Evolutionary conservation across 2,113 vertebrate species (phyloP).

Genomic region (Indicator maculatus): DNA sequence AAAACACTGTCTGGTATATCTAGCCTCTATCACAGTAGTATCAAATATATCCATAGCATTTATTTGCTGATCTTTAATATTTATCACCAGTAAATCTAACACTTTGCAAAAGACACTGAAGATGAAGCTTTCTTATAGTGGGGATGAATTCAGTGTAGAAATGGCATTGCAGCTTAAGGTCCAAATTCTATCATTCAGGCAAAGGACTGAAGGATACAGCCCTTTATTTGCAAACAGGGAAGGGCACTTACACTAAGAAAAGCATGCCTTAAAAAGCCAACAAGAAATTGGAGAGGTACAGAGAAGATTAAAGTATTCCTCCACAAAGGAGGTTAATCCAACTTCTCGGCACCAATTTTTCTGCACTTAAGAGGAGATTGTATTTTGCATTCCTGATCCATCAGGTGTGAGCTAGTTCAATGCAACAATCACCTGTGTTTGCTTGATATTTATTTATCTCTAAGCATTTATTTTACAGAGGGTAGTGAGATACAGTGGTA

Average conservation of each 20-base stretch:
- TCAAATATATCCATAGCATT: not conserved
- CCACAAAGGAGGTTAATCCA: slow-evolving; percentile 32
- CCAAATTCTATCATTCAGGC: not conserved
- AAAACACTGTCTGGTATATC: not conserved
- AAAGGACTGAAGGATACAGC: not conserved
- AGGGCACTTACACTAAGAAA: not conserved
- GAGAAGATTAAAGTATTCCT: slow-evolving; percentile 43
- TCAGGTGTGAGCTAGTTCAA: slow-evolving; percentile 8
- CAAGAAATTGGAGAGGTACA: slow-evolving; percentile 3
- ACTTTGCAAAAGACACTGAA: not conserved
- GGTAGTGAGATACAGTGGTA: not conserved
- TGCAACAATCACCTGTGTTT: not conserved
- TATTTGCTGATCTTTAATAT: not conserved
- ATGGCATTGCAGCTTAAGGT: not conserved
- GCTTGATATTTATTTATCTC: not conserved
- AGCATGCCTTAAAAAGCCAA: not conserved
- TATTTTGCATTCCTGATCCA: slow-evolving; percentile 21
- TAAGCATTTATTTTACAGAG: not conserved
- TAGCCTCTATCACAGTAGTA: not conserved
- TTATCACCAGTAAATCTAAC: not conserved
- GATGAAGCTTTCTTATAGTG: not conserved
- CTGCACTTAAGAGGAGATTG: not conserved
- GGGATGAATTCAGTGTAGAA: not conserved
- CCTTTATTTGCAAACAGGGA: slow-evolving; percentile 48
- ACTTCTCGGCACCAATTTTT: slow-evolving; percentile 42